Percentiles rank a stretch among this genome's conserved stretches.
Conservation (phyloP, 2,797 vertebrate genomes). For the Zalophus californianus region DNA sequence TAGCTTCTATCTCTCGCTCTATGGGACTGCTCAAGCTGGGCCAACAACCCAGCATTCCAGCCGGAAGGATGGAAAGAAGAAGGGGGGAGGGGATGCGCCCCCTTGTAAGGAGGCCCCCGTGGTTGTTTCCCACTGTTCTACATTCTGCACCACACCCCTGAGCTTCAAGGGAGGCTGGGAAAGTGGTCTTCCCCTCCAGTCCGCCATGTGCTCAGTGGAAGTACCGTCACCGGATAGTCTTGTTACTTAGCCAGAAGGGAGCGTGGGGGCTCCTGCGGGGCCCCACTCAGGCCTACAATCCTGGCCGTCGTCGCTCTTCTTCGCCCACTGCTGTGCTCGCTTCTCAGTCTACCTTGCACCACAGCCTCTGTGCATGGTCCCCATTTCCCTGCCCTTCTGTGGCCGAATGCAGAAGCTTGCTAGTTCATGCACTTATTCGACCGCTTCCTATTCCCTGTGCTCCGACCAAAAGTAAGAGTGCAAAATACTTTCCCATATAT, state of each 20-base stretch:
- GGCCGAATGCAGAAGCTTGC: rapidly evolving
- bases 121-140: neutral
- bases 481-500: rapidly evolving
- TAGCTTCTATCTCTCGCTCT: rapidly evolving
- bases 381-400: rapidly evolving
- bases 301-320: too few species aligned
- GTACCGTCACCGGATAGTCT: rapidly evolving
- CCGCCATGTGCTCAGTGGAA: rapidly evolving
- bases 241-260: rapidly evolving
- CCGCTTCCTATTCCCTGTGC: neutral
- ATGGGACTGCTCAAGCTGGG: too few species aligned
- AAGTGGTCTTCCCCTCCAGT: too few species aligned
- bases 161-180: too few species aligned
- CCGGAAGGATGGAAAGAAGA: neutral
- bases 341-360: rapidly evolving
- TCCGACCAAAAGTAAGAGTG: rapidly evolving
- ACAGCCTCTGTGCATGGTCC: rapidly evolving
- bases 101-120: neutral
- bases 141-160: rapidly evolving
- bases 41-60: rapidly evolving
- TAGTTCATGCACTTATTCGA: too few species aligned
- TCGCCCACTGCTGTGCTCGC: rapidly evolving
- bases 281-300: rapidly evolving
- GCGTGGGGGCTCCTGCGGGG: rapidly evolving
- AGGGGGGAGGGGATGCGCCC: too few species aligned